Base-by-base conservation (phyloP, 1,140 invertebrate genomes). In the Pseudomyrmex cubaensis region DNA sequence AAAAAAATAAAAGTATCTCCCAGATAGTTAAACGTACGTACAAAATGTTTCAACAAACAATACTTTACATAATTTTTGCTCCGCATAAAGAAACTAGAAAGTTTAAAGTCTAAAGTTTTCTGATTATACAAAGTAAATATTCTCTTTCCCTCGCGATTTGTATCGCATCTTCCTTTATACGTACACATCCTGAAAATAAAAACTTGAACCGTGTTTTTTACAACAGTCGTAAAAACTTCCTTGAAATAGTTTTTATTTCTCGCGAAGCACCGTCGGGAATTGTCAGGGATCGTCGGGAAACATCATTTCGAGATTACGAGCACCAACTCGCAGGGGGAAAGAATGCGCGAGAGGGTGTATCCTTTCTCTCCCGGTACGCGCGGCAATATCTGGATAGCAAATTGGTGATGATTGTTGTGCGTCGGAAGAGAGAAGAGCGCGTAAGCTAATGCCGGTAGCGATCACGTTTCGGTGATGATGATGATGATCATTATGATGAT, bases 391-490 rank as follows among this genome's bases (percentile, higher is more conserved):
- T 69, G 80, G 73, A 70, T 64, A 66, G 86, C 64, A 87, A 85
- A 87, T 88, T 84, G 77, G 74, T 62, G 83, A 84, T 85, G 78
- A 87, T 90, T 77, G 82, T 70, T 64, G 35, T 35, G 85, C 64
- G 15, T 59, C 56, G n/a, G 13, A 80, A 15, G 44, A 54, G 70
- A 56, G 52, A 64, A 15, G 76, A 66, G 57, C 78, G 84, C 63
- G 72, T 82, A 83, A 89, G 83, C 56, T 83, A 90, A 89, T 78
- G 90, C 90, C 85, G 67, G 90, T 90, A 91, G 90, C 90, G 78
- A 84, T 91, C 90, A 91, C 90, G 90, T 90, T 88, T 88, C 85
- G 85, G 78, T 87, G 84, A 89, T 89, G 82, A 69, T 69, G 62
- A 77, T 66, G 74, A 77, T 77, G 62, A 62, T n/a, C 25, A 62